Base-by-base conservation (phyloP, 2,888 invertebrate genomes). In the Tipula lateralis region DNA sequence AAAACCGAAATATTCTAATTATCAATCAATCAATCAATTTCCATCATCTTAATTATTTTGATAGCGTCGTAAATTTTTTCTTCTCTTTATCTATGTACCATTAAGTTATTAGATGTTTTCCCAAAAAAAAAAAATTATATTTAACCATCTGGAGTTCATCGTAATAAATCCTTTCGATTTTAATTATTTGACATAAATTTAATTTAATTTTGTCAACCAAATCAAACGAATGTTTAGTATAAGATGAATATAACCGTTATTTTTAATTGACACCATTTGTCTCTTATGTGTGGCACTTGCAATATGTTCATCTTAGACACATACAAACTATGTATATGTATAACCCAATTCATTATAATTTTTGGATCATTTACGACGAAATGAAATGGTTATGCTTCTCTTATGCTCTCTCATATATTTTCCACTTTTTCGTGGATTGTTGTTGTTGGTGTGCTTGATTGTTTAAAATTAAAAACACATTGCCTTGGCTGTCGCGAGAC, bases 121-220 rank as follows among this genome's bases (percentile, higher is more conserved):
- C 66, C 66, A 66, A 66, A 66, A 66, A 50, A 9, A 13, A 66
- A 19, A 66, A 16, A 50, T 16, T 12, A 66, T 24, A 66, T 66
- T 66, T 44, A n/a, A 66, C 66, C 66, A 66, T 66, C 66, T 66
- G 66, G 66, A 66, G 24, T 24, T 66, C 12, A 66, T 66, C 24
- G 66, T 66, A 19, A 66, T 66, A 66, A 66, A 66, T 66, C 66
- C 66, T 66, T 66, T 66, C 24, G 24, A 66, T 66, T 66, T 66
- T 66, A 66, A 66, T 66, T 66, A 66, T 66, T 66, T 66, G 66
- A 24, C 66, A 66, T 66, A 66, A 66, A 66, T 66, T 66, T 66
- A 66, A 66, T 66, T 66, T 66, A 66, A 66, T 66, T 66, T 66
- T 66, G 66, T 66, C 66, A 66, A 66, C 66, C 66, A 66, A 66